Conservation (phyloP, 2,797 vertebrate genomes). For the Oreochromis mossambicus region DNA sequence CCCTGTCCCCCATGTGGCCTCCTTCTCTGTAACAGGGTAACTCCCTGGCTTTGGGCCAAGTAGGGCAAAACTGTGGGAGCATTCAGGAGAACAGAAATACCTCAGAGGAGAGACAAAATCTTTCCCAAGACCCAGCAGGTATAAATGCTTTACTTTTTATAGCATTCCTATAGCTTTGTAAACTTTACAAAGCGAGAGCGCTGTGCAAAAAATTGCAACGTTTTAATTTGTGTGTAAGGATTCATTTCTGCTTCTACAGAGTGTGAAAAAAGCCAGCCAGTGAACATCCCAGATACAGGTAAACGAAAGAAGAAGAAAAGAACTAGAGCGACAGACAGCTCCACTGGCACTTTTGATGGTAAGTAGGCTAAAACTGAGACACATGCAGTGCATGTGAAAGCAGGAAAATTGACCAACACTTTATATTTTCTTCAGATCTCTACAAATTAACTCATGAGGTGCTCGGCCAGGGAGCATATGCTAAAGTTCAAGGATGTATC, state of each 20-base stretch:
- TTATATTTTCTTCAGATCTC: conserved; percentile 74
- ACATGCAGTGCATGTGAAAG: not conserved
- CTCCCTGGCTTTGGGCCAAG: conserved; percentile 64
- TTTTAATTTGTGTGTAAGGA: not conserved
- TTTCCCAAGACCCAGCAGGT: conserved; percentile 60
- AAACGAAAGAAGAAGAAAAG: conserved; percentile 92
- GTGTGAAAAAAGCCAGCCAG: conserved; percentile 86
- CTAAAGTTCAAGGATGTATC: conserved; percentile 93
- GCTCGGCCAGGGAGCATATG: conserved; percentile 92
- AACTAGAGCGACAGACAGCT: conserved; percentile 82
- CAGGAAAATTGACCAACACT: not conserved
- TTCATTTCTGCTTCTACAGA: conserved; percentile 62
- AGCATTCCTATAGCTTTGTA: not conserved
- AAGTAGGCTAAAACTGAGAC: not conserved
- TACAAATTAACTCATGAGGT: conserved; percentile 92
- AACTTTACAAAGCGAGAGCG: not conserved
- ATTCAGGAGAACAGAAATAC: conserved; percentile 29
- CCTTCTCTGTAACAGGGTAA: conserved; percentile 65
- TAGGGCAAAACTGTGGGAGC: conserved; percentile 56
- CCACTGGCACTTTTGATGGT: conserved; percentile 90
- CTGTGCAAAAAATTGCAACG: not conserved
- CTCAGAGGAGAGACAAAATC: conserved; percentile 39
- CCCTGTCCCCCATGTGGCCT: not conserved
- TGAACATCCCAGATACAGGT: conserved; percentile 81
- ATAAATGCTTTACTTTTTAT: not conserved